These are phyloP conservation scores for Erebia aethiops DNA, from an alignment of 2,888 invertebrate genomes.

Conservation along the genomic window DNA sequence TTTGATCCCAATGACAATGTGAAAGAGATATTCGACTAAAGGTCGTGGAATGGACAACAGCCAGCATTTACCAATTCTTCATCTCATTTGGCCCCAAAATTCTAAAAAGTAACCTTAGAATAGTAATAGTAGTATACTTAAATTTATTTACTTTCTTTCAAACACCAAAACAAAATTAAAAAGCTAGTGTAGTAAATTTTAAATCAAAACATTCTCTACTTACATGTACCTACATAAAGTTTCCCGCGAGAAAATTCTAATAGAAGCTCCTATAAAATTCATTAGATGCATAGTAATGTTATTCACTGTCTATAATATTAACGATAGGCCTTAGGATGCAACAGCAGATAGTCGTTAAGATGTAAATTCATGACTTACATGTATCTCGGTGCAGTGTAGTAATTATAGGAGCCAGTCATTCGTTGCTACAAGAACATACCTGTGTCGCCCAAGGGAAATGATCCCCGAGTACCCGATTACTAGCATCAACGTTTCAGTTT, in stretches of 20 bases:
- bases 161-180: no score
- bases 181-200: no score
- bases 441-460: slow-evolving; percentile 37
- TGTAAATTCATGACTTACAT: slow-evolving; percentile 36
- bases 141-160: neutral
- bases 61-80: no score
- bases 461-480: slow-evolving; percentile 27
- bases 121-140: no score
- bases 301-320: slow-evolving; percentile 13
- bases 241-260: neutral
- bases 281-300: slow-evolving; percentile 2
- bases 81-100: no score
- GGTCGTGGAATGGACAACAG: no score
- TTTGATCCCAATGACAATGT: no score
- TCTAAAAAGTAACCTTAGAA: no score
- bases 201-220: no score
- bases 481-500: slow-evolving; percentile 11
- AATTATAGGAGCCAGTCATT: slow-evolving; percentile 44
- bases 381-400: slow-evolving; percentile 31
- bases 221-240: neutral
- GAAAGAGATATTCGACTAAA: no score
- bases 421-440: slow-evolving; percentile 33
- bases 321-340: slow-evolving; percentile 21
- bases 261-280: neutral
- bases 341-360: slow-evolving; percentile 29